Percentiles rank a stretch among this genome's conserved stretches.
Evolutionary conservation across 2,113 vertebrate species (phyloP).

Genomic region (Plestiodon gilberti): DNA sequence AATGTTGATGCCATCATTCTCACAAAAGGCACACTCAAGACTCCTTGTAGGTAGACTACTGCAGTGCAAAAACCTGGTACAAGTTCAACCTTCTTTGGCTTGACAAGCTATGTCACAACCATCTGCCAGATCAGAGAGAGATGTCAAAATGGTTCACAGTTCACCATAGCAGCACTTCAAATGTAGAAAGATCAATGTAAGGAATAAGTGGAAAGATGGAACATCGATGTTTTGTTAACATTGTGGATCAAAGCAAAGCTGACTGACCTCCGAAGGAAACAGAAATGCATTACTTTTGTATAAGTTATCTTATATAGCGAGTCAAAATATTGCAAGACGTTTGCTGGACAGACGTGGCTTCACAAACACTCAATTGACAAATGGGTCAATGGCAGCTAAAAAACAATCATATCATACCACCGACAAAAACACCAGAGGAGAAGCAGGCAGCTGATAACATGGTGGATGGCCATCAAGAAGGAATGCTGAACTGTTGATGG

Average conservation of each 20-base stretch:
- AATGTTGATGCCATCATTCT: no score
- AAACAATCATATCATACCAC: neutral
- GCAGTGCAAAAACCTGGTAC: no score
- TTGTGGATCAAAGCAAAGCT: conserved; percentile 42
- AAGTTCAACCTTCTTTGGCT: no score
- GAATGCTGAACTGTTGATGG: neutral
- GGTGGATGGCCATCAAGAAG: neutral
- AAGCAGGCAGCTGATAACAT: neutral
- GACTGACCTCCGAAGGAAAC: conserved; percentile 34
- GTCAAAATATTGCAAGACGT: conserved; percentile 32
- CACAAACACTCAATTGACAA: conserved; percentile 16
- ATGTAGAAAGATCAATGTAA: conserved; percentile 42
- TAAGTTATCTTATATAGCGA: conserved; percentile 9
- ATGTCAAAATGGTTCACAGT: no score
- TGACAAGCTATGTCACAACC: no score
- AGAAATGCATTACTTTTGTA: conserved; percentile 22
- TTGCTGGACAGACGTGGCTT: neutral
- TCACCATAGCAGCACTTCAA: conserved; percentile 44
- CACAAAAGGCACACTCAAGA: no score
- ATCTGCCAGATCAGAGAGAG: no score
- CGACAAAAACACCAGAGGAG: neutral
- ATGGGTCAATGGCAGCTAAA: neutral
- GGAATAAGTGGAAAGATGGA: conserved; percentile 40
- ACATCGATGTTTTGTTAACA: conserved; percentile 36
- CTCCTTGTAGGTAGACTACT: no score